phyloP scores from a whole-genome alignment of 2,888 invertebrate species.

The Panopea generosa region DNA sequence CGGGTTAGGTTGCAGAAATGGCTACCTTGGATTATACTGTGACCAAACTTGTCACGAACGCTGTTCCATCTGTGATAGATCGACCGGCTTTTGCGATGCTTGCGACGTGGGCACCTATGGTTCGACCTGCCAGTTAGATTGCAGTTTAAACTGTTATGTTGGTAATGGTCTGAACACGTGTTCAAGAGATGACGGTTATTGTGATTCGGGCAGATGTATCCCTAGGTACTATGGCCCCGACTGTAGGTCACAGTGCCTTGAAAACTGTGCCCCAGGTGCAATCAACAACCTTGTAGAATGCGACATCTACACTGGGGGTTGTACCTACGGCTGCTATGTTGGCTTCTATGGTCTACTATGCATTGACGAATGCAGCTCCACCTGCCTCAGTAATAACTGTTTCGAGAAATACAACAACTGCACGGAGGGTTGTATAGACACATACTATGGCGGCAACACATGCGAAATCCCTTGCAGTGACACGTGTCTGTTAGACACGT shows the following conservation, averaged over 20 bases:
- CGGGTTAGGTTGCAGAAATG: conserved; percentile 25
- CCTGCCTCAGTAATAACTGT: conserved; percentile 42
- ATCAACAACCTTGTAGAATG: conserved; percentile 12
- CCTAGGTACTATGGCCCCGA: conserved; percentile 31
- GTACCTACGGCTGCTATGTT: conserved; percentile 31
- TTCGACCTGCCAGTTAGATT: conserved; percentile 22
- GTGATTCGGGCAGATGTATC: conserved; percentile 30
- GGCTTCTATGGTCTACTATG: conserved; percentile 41
- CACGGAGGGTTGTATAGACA: conserved; percentile 35
- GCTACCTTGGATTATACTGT: conserved; percentile 25
- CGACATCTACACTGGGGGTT: conserved; percentile 35
- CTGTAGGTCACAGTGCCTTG: conserved; percentile 27
- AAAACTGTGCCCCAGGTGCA: conserved; percentile 20
- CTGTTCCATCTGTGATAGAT: conserved; percentile 32
- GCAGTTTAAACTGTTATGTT: conserved; percentile 28
- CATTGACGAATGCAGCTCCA: conserved; percentile 25
- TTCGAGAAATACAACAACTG: conserved; percentile 35
- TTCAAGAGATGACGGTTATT: conserved; percentile 39
- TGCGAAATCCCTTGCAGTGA: conserved; percentile 41
- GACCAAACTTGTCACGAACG: conserved; percentile 10
- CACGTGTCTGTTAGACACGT: conserved; percentile 24
- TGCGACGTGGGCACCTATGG: conserved; percentile 38
- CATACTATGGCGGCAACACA: conserved; percentile 27
- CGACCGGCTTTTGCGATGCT: conserved; percentile 15
- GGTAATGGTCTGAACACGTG: conserved; percentile 12